A percentile compares a stretch with the other conserved stretches of the same genome.
phyloP scores from a whole-genome alignment of 2,888 invertebrate genomes.

The Chorisops tibialis region DNA sequence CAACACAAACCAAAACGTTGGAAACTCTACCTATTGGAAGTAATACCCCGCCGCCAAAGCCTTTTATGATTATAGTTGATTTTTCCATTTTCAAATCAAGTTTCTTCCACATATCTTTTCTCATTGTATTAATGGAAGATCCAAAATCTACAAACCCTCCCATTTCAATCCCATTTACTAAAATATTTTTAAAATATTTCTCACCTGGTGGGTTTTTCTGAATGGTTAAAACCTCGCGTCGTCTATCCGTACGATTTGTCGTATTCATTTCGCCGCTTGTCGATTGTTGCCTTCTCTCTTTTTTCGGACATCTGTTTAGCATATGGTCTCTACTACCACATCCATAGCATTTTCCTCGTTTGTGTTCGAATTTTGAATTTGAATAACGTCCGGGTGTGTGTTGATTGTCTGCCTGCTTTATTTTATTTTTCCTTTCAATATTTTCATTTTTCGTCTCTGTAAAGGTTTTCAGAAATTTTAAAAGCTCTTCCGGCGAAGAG shows the following conservation, averaged over 20 bases:
- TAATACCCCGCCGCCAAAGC: not conserved
- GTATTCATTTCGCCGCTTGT: too few relatives aligned
- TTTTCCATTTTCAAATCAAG: not conserved
- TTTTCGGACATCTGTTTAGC: not conserved
- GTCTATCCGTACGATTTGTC: too few relatives aligned
- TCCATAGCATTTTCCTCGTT: not conserved
- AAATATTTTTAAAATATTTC: too few relatives aligned
- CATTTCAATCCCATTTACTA: not conserved
- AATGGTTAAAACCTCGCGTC: too few relatives aligned
- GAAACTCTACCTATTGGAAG: not conserved
- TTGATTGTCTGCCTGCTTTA: not conserved
- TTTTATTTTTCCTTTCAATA: not conserved
- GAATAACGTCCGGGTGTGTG: not conserved
- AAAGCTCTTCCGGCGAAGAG: conserved; percentile 21
- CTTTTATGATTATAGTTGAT: not conserved
- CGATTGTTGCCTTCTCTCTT: too few relatives aligned
- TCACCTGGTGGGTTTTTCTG: too few relatives aligned
- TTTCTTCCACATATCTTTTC: not conserved
- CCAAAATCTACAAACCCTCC: not conserved
- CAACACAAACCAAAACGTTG: not conserved
- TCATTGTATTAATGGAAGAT: not conserved
- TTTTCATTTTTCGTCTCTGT: not conserved
- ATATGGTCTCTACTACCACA: not conserved
- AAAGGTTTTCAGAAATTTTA: conserved; percentile 27
- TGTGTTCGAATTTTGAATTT: not conserved